These are phyloP conservation scores for Trematomus loennbergii DNA, from an alignment of 2,113 vertebrate genomes.

Conservation along the genomic window DNA sequence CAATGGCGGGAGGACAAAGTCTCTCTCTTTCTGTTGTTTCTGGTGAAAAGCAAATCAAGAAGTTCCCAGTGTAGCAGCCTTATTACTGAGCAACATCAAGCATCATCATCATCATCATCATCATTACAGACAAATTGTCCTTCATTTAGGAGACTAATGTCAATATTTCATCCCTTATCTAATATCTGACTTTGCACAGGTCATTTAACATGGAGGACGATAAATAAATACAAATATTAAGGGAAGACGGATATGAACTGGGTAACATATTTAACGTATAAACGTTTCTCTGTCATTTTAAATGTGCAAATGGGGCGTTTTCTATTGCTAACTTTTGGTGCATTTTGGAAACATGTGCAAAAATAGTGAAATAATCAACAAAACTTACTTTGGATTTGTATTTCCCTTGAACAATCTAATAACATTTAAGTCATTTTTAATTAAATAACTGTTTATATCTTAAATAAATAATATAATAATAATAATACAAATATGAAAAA, in stretches of 20 bases:
- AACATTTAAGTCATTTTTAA: not conserved
- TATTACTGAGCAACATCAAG: conserved; percentile 30
- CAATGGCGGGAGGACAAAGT: conserved; percentile 68
- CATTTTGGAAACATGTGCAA: too few species aligned
- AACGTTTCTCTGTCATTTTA: too few species aligned
- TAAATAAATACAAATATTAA: not conserved
- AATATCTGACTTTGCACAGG: conserved; percentile 11
- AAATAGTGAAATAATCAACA: too few species aligned
- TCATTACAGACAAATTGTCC: not conserved
- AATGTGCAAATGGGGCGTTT: too few species aligned
- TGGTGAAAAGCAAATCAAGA: conserved; percentile 39
- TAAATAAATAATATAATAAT: not conserved
- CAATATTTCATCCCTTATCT: conserved; percentile 22
- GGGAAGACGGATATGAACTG: too few species aligned
- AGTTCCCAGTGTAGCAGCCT: conserved; percentile 28
- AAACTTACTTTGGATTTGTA: too few species aligned
- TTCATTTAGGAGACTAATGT: conserved; percentile 1
- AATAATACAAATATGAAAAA: not conserved
- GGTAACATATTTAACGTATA: too few species aligned
- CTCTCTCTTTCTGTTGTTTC: conserved; percentile 49
- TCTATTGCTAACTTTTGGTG: too few species aligned
- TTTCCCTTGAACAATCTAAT: not conserved
- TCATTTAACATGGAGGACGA: not conserved
- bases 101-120: conserved; percentile 14
- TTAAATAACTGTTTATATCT: not conserved